phyloP scores from a whole-genome alignment of 1,140 invertebrate species.

The Leucophenga varia region DNA sequence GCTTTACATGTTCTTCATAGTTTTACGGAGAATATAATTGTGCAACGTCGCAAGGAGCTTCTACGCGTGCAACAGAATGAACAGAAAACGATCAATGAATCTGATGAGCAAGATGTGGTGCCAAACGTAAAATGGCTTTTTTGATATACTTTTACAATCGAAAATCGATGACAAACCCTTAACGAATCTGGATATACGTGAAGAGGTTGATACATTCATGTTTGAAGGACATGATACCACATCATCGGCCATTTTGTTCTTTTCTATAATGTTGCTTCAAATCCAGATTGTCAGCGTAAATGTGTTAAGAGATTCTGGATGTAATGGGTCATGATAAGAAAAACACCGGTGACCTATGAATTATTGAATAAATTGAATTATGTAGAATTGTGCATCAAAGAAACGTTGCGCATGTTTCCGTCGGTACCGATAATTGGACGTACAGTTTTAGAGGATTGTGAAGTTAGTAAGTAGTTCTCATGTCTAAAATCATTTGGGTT shows the following conservation, averaged over 20 bases:
- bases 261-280: constrained; percentile 60
- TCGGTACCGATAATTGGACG: constrained; percentile 66
- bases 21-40: constrained; percentile 66
- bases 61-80: constrained; percentile 37
- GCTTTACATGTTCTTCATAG: constrained; percentile 67
- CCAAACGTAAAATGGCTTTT: constrained; percentile 60
- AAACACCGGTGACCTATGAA: constrained; percentile 57
- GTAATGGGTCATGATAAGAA: constrained; percentile 56
- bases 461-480: constrained; percentile 35
- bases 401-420: constrained; percentile 64
- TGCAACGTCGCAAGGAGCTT: constrained; percentile 50
- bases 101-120: constrained; percentile 29
- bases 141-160: constrained; percentile 69
- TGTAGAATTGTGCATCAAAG: constrained; percentile 66
- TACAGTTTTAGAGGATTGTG: constrained; percentile 59
- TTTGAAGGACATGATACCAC: constrained; percentile 82
- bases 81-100: constrained; percentile 8
- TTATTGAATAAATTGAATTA: constrained; percentile 63
- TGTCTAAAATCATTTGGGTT: background rate
- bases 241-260: constrained; percentile 62
- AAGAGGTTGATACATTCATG: constrained; percentile 76
- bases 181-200: constrained; percentile 64
- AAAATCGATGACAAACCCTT: constrained; percentile 60
- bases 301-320: constrained; percentile 50
- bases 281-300: constrained; percentile 57